Base-by-base conservation (phyloP, 2,888 invertebrate species). In the Salpingus planirostris region DNA sequence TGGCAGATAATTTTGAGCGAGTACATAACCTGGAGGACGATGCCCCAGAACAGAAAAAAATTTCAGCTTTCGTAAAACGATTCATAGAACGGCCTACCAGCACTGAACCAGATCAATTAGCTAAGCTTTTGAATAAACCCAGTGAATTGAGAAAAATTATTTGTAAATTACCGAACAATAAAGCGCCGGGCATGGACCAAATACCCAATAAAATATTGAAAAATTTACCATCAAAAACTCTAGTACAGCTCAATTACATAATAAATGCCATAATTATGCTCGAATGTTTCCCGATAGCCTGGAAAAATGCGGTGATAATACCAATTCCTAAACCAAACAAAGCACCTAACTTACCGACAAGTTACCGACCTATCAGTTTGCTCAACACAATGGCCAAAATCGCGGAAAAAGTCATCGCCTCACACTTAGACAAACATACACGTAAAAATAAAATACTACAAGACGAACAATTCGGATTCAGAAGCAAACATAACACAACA, bases 331-430 rank as follows among this genome's bases (percentile, higher is more conserved):
- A 45, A 41, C 45, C 40, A 1, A 35, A 35, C 3, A 41, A 44
- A 29, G 28, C 34, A n/a, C 27, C 15, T 8, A 36, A 25, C 2
- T 21, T 25, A 3, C 37, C 42, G 2, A 15, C 30, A 18, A 46
- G 31, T 23, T 44, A 44, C 21, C n/a, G 46, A 22, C 46, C 42
- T 2, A 46, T 44, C 8, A 44, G 44, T 22, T 29, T 44, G 8
- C 12, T 25, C 11, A 25, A 13, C 13, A 21, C 14, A 2, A 15
- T 28, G 2, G 14, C 18, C 27, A 33, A 33, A 15, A 10, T 29
- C 11, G 13, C 21, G 4, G 33, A 33, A 13, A 14, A 28, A 24
- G 4, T 33, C 8, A 33, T 33, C n/a, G 15, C 21, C n/a, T 6
- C 23, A 5, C 5, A 11, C 22, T 5, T 8, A 24, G 7, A 13